Evolutionary conservation across 2,113 vertebrate species (phyloP).

Genomic region (Scomber colias): DNA sequence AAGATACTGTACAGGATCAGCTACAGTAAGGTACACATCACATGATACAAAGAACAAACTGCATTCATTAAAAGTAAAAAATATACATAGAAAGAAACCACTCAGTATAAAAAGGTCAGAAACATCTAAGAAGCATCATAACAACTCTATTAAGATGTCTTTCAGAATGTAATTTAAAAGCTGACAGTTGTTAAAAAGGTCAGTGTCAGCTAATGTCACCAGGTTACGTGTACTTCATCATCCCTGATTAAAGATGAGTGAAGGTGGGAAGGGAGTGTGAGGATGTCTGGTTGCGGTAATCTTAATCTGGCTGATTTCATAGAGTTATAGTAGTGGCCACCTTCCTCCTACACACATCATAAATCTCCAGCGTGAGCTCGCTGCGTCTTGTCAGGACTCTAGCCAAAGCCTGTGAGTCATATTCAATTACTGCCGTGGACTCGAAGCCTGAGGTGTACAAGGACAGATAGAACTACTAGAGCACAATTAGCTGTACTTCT

Average conservation of each 20-base stretch:
- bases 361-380: conserved; percentile 23
- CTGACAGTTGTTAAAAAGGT: not conserved
- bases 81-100: not conserved
- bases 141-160: not conserved
- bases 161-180: conserved; percentile 1
- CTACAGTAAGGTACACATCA: not conserved
- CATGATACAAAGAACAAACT: not conserved
- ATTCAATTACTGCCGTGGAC: conserved; percentile 15
- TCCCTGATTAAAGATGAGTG: conserved; percentile 8
- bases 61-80: not conserved
- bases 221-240: not conserved
- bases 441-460: not conserved
- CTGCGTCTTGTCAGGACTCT: conserved; percentile 9
- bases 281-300: not conserved
- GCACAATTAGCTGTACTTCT: not conserved
- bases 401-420: conserved; percentile 16
- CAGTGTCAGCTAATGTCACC: conserved; percentile 9
- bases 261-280: not conserved
- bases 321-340: conserved; percentile 5
- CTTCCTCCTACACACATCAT: conserved; percentile 12
- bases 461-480: not conserved
- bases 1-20: too few species aligned
- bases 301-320: conserved; percentile 13
- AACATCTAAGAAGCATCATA: not conserved
- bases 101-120: not conserved